Evolutionary conservation across 2,797 vertebrate genomes (phyloP), one percentile per base, ranked within the genome.

Genomic region (Centroberyx gerrardi): DNA sequence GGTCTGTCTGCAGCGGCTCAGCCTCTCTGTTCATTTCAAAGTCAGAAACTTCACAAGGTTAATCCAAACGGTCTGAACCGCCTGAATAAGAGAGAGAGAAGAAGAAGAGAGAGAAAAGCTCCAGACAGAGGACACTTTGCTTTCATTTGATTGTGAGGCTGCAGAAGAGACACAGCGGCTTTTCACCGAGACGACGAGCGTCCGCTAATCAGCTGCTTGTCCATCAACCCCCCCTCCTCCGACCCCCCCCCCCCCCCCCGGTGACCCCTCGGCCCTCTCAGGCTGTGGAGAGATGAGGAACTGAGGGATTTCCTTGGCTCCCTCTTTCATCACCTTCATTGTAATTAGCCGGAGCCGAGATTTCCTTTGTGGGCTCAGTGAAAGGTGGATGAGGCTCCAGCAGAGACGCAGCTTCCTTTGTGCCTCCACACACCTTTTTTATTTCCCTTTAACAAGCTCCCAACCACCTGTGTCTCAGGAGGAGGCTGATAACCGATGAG

Each of bases 331-430:
- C 88, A 91, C 77, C 79, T 74, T 27, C 78, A 61, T 79, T 86
- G 88, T 94, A 94, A 95, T 95, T 95, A 94, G 91, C 87, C 7
- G 15, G 55, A 61, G 81, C 84, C 73, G 78, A 88, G 92, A 94
- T 93, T 91, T 86, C 87, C 82, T 90, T 94, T 95, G 92, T 93
- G 55, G 73, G 85, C 80, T 72, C 60, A 46, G 78, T 90, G 84
- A 92, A 87, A 82, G 87, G 78, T 81, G 87, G 93, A 94, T 93
- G 90, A 83, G 76, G 72, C 64, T 53, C 40, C 14, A 10, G 70
- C 56, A 33, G 33, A 53, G 51, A 40, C 49, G 36, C 44, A 86
- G 81, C 84, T 74, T 89, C 91, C 78, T 93, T 94, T 93, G 92
- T 94, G 86, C 79, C 83, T 80, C 81, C 78, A 84, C 88, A 79